Evolutionary conservation across 2,888 invertebrate genomes (phyloP).

Genomic region (Xanthorhoe designata): DNA sequence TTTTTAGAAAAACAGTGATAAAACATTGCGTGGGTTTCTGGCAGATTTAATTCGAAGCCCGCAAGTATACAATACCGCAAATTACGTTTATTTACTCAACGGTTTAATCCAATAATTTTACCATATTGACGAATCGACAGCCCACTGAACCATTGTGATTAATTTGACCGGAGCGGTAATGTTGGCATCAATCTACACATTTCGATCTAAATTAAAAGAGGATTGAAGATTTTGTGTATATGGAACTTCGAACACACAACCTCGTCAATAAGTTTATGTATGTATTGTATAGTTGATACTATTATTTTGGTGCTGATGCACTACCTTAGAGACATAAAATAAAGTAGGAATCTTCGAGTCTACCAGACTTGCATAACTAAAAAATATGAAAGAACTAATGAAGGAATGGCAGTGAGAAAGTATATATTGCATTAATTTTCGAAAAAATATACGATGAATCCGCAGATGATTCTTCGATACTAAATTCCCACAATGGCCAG

Average conservation of each 20-base stretch:
- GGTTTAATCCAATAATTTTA: conserved; percentile 41
- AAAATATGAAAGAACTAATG: neutral
- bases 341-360: no score
- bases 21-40: conserved; percentile 51
- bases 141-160: conserved; percentile 15
- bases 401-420: neutral
- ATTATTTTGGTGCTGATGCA: no score
- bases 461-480: conserved; percentile 18
- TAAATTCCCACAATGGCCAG: conserved; percentile 27
- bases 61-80: conserved; percentile 45
- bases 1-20: conserved; percentile 32
- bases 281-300: no score
- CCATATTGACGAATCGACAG: conserved; percentile 29
- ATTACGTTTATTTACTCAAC: conserved; percentile 61
- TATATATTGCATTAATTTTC: neutral
- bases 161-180: conserved; percentile 4
- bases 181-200: neutral
- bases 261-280: no score
- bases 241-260: no score
- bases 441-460: neutral
- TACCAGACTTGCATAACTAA: neutral
- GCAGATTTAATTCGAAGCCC: conserved; percentile 52
- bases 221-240: no score
- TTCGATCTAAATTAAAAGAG: no score
- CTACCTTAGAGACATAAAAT: no score